Evolutionary conservation across 2,888 invertebrate species (phyloP).

Genomic region (Caradrina clavipalpis): DNA sequence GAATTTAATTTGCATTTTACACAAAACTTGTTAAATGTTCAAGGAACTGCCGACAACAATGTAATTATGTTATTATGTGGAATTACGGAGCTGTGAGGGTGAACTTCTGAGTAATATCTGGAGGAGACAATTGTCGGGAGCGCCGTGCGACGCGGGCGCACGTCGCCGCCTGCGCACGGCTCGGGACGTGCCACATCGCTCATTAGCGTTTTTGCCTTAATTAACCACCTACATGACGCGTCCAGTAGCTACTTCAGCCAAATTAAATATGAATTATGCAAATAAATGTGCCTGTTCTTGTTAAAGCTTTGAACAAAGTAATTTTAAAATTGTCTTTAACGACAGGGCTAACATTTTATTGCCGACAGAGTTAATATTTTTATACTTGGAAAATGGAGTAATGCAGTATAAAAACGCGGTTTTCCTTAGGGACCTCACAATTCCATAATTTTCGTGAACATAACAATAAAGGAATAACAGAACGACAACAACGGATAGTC

Average conservation of each 20-base stretch:
- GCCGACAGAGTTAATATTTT: conserved; percentile 12
- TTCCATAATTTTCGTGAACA: no score
- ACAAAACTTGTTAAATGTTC: conserved; percentile 61
- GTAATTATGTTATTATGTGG: conserved; percentile 73
- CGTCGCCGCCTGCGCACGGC: conserved; percentile 49
- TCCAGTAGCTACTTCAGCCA: conserved; percentile 22
- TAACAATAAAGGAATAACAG: no score
- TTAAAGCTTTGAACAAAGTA: conserved; percentile 23
- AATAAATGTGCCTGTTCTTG: conserved; percentile 35
- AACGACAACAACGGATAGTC: no score
- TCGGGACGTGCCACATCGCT: conserved; percentile 44
- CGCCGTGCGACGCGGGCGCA: conserved; percentile 48
- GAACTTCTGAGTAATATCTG: conserved; percentile 61
- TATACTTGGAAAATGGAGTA: conserved; percentile 4
- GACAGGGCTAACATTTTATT: conserved; percentile 30
- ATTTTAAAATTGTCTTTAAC: conserved; percentile 27
- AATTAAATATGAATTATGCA: conserved; percentile 56
- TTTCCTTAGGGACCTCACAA: background rate
- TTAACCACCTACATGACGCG: conserved; percentile 37
- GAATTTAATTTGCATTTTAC: conserved; percentile 71
- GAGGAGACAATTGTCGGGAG: conserved; percentile 45
- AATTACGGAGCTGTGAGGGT: conserved; percentile 64
- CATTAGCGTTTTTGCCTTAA: conserved; percentile 61
- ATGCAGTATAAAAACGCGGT: background rate
- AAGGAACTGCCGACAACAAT: conserved; percentile 51